These are phyloP conservation scores for Syngnathus floridae DNA, from an alignment of 2,113 vertebrate genomes.

Conservation along the genomic window DNA sequence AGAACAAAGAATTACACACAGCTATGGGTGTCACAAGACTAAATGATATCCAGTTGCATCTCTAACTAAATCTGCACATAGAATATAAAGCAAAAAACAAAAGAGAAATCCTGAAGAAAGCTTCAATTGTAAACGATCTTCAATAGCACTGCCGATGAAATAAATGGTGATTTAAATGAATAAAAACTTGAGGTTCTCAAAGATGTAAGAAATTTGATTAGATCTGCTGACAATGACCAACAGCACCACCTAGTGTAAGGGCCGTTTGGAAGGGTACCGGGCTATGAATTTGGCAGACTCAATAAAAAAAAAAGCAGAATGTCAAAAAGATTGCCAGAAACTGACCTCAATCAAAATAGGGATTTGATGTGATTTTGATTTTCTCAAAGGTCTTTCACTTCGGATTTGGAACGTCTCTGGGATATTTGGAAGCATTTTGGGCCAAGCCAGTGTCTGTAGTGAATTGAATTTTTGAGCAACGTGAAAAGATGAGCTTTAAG, in stretches of 20 bases:
- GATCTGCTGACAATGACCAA: not conserved
- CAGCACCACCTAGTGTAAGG: slow-evolving; percentile 48
- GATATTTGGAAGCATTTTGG: not conserved
- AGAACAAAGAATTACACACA: not conserved
- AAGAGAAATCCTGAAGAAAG: not conserved
- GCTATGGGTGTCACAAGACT: not conserved
- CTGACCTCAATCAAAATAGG: not conserved
- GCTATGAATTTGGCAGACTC: no score
- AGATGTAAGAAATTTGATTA: slow-evolving; percentile 8
- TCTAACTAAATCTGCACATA: not conserved
- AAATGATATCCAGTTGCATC: not conserved
- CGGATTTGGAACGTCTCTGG: not conserved
- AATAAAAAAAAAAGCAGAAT: no score
- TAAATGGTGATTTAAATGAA: no score
- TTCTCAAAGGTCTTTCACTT: not conserved
- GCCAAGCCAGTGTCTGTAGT: not conserved
- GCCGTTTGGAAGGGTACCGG: no score
- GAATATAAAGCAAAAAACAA: not conserved
- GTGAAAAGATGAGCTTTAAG: not conserved
- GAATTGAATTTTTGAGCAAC: not conserved
- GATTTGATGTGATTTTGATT: not conserved
- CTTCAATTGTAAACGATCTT: not conserved
- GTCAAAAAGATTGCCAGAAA: not conserved
- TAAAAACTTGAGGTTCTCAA: slow-evolving; percentile 9
- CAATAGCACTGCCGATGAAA: not conserved